Conservation (phyloP, 2,888 invertebrate genomes). For the Himalopsyche anomala region DNA sequence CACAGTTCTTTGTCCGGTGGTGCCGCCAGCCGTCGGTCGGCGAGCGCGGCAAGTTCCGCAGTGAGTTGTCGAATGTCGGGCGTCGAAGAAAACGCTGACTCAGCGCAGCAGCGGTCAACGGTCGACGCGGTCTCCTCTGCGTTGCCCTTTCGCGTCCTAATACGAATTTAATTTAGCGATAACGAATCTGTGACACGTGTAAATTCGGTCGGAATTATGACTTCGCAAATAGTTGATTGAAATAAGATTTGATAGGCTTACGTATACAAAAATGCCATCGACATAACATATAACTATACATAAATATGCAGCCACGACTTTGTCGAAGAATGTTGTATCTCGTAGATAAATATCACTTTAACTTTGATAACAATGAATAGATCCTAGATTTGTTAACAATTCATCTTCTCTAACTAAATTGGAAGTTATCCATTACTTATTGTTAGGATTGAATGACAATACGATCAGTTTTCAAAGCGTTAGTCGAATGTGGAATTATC, state of each 20-base stretch:
- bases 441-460: too few species aligned
- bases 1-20: neutral
- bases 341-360: too few species aligned
- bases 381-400: too few species aligned
- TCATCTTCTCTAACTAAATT: too few species aligned
- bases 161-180: neutral
- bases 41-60: neutral
- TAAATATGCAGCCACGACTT: too few species aligned
- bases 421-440: too few species aligned
- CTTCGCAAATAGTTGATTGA: neutral
- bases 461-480: too few species aligned
- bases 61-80: neutral
- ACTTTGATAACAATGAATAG: too few species aligned
- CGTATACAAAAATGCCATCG: neutral
- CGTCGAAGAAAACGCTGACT: neutral
- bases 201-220: too few species aligned
- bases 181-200: constrained; percentile 16
- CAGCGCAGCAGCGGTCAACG: constrained; percentile 27
- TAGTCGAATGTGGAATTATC: too few species aligned
- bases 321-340: too few species aligned
- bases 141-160: neutral
- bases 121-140: constrained; percentile 1
- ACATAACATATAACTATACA: too few species aligned
- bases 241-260: neutral
- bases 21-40: neutral